These are phyloP conservation scores for Chymomyza caudatula DNA, from an alignment of 2,888 invertebrate species.

Conservation along the genomic window DNA sequence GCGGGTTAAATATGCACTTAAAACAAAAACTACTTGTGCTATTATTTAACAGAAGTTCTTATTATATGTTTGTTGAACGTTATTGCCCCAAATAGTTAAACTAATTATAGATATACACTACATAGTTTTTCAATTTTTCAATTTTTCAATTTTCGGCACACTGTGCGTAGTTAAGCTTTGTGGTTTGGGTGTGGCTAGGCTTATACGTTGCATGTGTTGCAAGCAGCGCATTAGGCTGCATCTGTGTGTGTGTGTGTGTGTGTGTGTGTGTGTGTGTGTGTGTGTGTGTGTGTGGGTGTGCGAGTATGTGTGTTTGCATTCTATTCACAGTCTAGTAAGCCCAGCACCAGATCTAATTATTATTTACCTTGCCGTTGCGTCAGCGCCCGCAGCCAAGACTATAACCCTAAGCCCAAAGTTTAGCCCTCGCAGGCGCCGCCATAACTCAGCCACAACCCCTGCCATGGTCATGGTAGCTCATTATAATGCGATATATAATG, in stretches of 20 bases:
- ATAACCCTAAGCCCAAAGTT: background rate
- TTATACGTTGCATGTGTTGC: no score
- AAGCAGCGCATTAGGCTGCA: background rate
- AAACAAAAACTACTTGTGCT: no score
- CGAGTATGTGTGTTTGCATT: constrained; percentile 27
- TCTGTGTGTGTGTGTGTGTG: background rate
- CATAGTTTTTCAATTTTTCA: background rate
- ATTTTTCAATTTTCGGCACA: background rate
- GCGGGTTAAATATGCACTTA: no score
- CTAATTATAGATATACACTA: no score
- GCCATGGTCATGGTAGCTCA: background rate
- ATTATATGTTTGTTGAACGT: no score
- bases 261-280: background rate
- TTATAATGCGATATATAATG: background rate
- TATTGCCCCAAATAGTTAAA: no score
- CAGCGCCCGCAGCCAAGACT: background rate
- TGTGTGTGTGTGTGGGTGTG: background rate
- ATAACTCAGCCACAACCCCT: background rate
- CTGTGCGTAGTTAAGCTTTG: background rate
- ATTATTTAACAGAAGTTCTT: no score
- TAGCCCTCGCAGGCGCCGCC: background rate
- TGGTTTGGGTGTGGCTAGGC: background rate
- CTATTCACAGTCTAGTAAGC: constrained; percentile 43
- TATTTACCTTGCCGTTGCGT: constrained; percentile 6
- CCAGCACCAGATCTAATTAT: constrained; percentile 46